These are phyloP conservation scores for Ginglymostoma cirratum DNA, from an alignment of 2,113 vertebrate species.

Conservation along the genomic window DNA sequence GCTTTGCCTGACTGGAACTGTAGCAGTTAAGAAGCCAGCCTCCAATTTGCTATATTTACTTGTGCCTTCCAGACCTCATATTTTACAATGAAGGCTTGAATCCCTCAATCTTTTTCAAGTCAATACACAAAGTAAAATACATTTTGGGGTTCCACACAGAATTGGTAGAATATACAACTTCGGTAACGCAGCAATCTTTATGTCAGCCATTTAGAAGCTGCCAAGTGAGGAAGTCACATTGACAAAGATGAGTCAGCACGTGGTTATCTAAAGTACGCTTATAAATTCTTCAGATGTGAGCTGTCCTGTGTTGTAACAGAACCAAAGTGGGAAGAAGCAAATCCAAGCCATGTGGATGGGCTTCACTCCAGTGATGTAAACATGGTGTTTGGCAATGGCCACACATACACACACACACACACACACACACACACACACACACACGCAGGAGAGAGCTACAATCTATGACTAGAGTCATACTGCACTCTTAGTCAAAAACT, in stretches of 20 bases:
- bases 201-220: background rate
- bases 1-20: background rate
- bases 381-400: background rate
- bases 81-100: background rate
- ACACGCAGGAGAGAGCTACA: background rate
- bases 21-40: background rate
- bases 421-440: too few species aligned
- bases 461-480: background rate
- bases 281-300: slow-evolving; percentile 5
- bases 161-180: background rate
- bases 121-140: background rate
- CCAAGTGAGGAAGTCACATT: background rate
- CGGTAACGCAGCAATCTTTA: background rate
- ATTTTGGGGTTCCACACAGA: background rate
- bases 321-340: slow-evolving; percentile 11
- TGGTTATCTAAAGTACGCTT: background rate
- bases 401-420: background rate
- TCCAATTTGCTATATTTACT: background rate
- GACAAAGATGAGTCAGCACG: background rate
- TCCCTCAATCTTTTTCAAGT: background rate
- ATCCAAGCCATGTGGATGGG: background rate
- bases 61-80: background rate
- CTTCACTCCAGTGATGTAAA: slow-evolving; percentile 12
- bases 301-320: background rate
- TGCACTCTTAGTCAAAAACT: background rate